Percentiles rank a stretch among this genome's conserved stretches.
Evolutionary conservation across 2,797 vertebrate genomes (phyloP).

Genomic region (Labeo calbasu): DNA sequence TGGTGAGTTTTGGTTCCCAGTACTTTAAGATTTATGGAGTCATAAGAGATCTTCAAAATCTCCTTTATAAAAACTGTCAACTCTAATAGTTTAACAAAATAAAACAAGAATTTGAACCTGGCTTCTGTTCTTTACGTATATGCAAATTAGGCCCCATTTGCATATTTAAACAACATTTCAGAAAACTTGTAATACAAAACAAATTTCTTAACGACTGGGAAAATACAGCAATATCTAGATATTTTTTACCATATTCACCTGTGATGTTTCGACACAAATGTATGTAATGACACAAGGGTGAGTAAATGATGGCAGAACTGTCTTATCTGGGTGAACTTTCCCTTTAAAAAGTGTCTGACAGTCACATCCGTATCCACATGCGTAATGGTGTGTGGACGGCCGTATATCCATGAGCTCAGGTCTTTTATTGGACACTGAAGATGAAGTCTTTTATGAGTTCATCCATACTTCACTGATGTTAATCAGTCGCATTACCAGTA

Average conservation of each 20-base stretch:
- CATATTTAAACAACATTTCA: not conserved
- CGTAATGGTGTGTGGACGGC: not conserved
- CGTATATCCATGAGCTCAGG: slow-evolving; percentile 3
- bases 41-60: too few species aligned
- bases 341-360: not conserved
- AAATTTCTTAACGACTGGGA: not conserved
- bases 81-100: too few species aligned
- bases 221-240: not conserved
- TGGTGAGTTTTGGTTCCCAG: not conserved
- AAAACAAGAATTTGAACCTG: not conserved
- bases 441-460: not conserved
- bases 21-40: not conserved
- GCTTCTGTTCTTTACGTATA: not conserved
- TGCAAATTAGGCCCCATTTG: not conserved
- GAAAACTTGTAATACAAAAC: not conserved
- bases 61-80: not conserved
- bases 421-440: not conserved
- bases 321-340: not conserved
- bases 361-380: not conserved
- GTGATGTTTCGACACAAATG: not conserved
- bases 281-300: not conserved
- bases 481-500: not conserved
- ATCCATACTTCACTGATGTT: not conserved
- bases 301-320: slow-evolving; percentile 9
- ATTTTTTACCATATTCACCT: not conserved